These are phyloP conservation scores for Gymnobelideus leadbeateri DNA, from an alignment of 2,113 vertebrate genomes.

Conservation along the genomic window DNA sequence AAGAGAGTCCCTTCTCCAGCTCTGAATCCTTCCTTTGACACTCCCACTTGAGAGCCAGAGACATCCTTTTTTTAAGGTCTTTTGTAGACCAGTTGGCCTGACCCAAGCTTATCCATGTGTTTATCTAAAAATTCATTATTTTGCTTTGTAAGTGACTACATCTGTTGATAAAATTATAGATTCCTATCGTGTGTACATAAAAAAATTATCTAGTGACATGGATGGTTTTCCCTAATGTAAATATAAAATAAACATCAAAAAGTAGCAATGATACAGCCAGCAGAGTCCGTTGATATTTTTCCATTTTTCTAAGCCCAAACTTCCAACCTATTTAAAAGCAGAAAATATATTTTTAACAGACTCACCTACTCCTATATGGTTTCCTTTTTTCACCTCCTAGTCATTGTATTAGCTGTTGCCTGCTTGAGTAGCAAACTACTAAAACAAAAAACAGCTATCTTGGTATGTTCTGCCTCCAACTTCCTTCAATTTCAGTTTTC, in stretches of 20 bases:
- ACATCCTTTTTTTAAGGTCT: background rate
- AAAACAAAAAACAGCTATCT: background rate
- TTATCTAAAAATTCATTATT: background rate
- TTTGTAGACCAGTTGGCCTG: background rate
- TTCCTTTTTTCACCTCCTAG: background rate
- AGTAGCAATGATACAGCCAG: background rate
- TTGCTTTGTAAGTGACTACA: background rate
- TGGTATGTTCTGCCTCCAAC: background rate
- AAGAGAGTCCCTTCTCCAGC: background rate
- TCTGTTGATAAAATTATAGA: too few relatives aligned
- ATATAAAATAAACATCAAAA: background rate
- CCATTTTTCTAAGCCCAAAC: background rate
- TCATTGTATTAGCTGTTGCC: background rate
- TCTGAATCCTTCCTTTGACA: background rate
- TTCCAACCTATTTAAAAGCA: background rate
- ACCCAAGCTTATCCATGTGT: background rate
- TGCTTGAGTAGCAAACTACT: background rate
- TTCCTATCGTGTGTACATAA: too few relatives aligned
- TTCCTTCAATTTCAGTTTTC: constrained; percentile 17
- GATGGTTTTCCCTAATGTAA: background rate
- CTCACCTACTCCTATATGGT: background rate
- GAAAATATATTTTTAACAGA: background rate
- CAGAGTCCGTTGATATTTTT: background rate
- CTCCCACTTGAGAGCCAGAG: background rate
- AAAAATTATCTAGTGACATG: background rate